Conservation (phyloP, 2,888 invertebrate genomes). For the Exephanes ischioxanthus region DNA sequence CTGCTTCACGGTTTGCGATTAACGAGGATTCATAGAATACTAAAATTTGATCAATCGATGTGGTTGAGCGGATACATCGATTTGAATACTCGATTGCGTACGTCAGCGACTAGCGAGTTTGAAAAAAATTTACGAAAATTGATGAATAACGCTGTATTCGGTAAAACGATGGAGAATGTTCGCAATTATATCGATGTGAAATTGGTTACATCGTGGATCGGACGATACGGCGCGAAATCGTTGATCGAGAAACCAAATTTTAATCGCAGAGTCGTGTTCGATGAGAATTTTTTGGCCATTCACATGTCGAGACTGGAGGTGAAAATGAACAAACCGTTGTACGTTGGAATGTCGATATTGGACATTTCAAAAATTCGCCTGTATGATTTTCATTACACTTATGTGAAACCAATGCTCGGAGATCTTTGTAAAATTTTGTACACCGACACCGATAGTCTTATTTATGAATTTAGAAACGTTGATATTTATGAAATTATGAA, state of each 20-base stretch:
- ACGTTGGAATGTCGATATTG: conserved; percentile 54
- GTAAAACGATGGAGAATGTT: conserved; percentile 74
- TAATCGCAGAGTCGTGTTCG: conserved; percentile 75
- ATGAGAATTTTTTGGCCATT: conserved; percentile 79
- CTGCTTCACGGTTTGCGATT: conserved; percentile 63
- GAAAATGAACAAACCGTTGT: conserved; percentile 68
- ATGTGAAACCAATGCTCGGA: conserved; percentile 60
- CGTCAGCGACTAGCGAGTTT: no score
- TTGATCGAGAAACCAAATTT: conserved; percentile 77
- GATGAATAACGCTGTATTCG: conserved; percentile 49
- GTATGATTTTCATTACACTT: conserved; percentile 61
- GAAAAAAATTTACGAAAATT: no score
- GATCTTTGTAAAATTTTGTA: conserved; percentile 63
- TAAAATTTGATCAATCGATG: conserved; percentile 79
- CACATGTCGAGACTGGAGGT: conserved; percentile 74
- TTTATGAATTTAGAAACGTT: not conserved
- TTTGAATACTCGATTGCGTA: no score
- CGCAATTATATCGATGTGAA: conserved; percentile 75
- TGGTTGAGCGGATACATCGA: not conserved
- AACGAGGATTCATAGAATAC: conserved; percentile 76
- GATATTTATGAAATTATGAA: not conserved
- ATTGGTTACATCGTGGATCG: conserved; percentile 76
- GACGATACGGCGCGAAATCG: conserved; percentile 75
- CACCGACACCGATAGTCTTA: conserved; percentile 55
- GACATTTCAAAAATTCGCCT: conserved; percentile 66